Conservation (phyloP, 2,797 vertebrate genomes). For the Microctenopoma steveboyesi region DNA sequence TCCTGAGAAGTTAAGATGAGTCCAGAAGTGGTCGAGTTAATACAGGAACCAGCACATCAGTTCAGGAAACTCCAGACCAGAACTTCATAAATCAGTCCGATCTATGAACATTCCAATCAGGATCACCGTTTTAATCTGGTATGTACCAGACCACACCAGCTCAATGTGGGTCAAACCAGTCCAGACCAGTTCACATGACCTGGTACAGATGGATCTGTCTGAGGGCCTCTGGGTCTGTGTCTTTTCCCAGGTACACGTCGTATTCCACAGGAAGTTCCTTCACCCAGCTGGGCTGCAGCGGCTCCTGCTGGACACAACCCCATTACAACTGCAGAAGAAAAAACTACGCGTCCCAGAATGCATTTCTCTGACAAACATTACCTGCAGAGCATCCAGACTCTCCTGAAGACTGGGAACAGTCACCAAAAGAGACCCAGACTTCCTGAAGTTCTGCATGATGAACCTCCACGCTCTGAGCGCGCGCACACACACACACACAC, state of each 20-base stretch:
- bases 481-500: too few species aligned
- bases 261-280: slow-evolving; percentile 88
- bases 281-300: slow-evolving; percentile 85
- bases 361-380: slow-evolving; percentile 42
- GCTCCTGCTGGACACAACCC: slow-evolving; percentile 71
- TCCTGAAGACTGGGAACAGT: slow-evolving; percentile 90
- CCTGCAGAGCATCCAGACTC: slow-evolving; percentile 85
- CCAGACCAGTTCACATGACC: slow-evolving; percentile 78
- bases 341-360: neutral
- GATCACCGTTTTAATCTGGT: too few species aligned
- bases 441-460: slow-evolving; percentile 85
- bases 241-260: slow-evolving; percentile 80
- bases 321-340: neutral
- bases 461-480: slow-evolving; percentile 86
- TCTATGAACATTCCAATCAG: too few species aligned
- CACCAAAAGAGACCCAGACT: slow-evolving; percentile 87
- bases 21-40: too few species aligned
- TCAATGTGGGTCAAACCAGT: neutral
- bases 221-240: slow-evolving; percentile 85
- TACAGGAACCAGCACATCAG: too few species aligned
- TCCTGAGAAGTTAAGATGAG: too few species aligned
- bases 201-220: slow-evolving; percentile 92
- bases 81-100: too few species aligned
- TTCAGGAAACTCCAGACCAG: too few species aligned
- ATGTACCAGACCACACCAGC: neutral